These are phyloP conservation scores for Tachysurus vachellii DNA, from an alignment of 2,113 vertebrate species.

Conservation along the genomic window DNA sequence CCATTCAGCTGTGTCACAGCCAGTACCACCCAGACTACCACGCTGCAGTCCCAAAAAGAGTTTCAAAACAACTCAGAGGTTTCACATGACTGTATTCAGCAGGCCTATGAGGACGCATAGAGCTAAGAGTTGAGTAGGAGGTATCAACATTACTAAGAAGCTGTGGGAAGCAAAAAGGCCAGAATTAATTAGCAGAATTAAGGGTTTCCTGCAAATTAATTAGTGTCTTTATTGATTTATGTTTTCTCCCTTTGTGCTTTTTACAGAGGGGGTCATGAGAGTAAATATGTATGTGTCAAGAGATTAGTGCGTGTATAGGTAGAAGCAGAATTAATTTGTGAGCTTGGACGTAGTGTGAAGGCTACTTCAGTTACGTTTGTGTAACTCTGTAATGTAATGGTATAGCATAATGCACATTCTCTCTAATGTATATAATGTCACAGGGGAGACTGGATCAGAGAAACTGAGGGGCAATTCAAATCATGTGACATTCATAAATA, in stretches of 20 bases:
- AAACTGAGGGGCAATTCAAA: neutral
- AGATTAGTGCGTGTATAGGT: neutral
- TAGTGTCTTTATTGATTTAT: neutral
- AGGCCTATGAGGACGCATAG: neutral
- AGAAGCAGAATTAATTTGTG: neutral
- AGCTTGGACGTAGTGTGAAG: neutral
- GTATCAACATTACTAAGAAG: conserved; percentile 17
- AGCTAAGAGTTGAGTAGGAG: conserved; percentile 5
- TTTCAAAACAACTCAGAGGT: neutral
- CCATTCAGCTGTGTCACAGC: conserved; percentile 36
- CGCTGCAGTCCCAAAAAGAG: neutral
- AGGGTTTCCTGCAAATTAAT: conserved; percentile 10
- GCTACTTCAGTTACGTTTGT: neutral
- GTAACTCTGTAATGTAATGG: neutral
- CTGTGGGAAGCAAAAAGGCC: conserved; percentile 20
- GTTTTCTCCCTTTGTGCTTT: neutral
- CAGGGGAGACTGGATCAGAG: neutral
- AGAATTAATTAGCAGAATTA: conserved; percentile 17
- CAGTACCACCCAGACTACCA: conserved; percentile 23
- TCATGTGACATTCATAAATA: neutral
- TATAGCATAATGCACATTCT: neutral
- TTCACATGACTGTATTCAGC: conserved; percentile 9
- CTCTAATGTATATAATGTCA: neutral
- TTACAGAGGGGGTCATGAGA: neutral
- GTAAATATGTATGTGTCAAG: neutral